A percentile compares a stretch with the other conserved stretches of the same genome.
Evolutionary conservation across 2,113 vertebrate genomes (phyloP).

Genomic region (Hippocampus abdominalis): DNA sequence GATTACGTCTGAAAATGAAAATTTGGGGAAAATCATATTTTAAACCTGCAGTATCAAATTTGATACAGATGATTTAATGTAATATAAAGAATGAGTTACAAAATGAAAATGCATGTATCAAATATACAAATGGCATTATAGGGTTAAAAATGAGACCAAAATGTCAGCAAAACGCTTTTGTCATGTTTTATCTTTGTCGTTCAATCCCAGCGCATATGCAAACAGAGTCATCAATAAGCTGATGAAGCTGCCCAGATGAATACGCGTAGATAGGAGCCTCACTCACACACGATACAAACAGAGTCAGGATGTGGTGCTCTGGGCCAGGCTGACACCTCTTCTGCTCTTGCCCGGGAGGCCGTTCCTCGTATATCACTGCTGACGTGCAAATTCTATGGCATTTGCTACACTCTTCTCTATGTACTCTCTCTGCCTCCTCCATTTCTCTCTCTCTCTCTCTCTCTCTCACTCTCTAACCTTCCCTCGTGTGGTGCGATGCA

Average conservation of each 20-base stretch:
- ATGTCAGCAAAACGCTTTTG: constrained; percentile 29
- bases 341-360: constrained; percentile 57
- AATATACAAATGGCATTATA: too few relatives aligned
- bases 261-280: constrained; percentile 44
- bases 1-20: too few relatives aligned
- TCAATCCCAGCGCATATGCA: constrained; percentile 24
- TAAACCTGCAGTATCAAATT: too few relatives aligned
- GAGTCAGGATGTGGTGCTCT: constrained; percentile 30
- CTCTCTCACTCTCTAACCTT: constrained; percentile 9
- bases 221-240: constrained; percentile 13
- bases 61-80: too few relatives aligned
- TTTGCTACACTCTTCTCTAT: constrained; percentile 44
- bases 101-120: too few relatives aligned
- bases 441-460: constrained; percentile 11
- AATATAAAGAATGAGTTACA: too few relatives aligned
- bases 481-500: constrained; percentile 40
- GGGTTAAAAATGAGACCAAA: constrained; percentile 6
- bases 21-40: too few relatives aligned
- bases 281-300: constrained; percentile 39
- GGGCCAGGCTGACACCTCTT: constrained; percentile 29
- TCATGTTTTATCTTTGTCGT: constrained; percentile 38
- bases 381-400: constrained; percentile 71
- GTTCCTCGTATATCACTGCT: constrained; percentile 55
- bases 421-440: constrained; percentile 22
- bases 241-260: constrained; percentile 34